These are phyloP conservation scores for Pheucticus melanocephalus DNA, from an alignment of 2,113 vertebrate genomes.

Conservation along the genomic window DNA sequence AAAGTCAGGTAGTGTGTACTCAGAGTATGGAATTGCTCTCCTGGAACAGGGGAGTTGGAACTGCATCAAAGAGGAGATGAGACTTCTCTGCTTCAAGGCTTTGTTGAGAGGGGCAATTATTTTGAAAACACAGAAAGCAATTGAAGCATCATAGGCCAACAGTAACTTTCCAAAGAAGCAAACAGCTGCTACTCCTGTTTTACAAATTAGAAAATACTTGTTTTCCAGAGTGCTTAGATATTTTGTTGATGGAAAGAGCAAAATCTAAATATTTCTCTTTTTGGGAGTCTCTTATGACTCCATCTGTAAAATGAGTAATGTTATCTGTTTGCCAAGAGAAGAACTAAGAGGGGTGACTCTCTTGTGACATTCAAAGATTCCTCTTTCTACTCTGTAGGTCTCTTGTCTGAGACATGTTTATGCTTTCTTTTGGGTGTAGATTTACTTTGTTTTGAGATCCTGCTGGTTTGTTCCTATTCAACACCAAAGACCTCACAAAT, in stretches of 20 bases:
- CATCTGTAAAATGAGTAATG: neutral
- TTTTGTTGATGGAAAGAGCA: neutral
- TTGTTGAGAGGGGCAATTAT: neutral
- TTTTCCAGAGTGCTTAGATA: neutral
- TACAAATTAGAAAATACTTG: neutral
- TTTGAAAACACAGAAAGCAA: neutral
- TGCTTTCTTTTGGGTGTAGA: neutral
- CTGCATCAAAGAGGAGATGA: slow-evolving; percentile 23
- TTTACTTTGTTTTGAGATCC: neutral
- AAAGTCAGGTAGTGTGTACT: neutral
- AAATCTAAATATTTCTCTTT: neutral
- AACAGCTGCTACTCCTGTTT: slow-evolving; percentile 8
- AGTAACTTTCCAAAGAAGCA: slow-evolving; percentile 7
- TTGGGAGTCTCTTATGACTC: neutral
- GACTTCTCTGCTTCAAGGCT: neutral
- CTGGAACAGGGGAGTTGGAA: neutral
- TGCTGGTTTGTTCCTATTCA: neutral
- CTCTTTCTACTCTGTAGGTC: neutral
- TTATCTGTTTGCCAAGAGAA: neutral
- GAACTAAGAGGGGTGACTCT: neutral
- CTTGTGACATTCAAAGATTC: neutral
- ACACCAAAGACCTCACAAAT: neutral
- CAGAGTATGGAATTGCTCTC: neutral
- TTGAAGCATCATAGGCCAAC: neutral
- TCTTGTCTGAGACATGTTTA: neutral